These are phyloP conservation scores for Nothobranchius furzeri DNA, from an alignment of 2,113 vertebrate species.

Conservation along the genomic window DNA sequence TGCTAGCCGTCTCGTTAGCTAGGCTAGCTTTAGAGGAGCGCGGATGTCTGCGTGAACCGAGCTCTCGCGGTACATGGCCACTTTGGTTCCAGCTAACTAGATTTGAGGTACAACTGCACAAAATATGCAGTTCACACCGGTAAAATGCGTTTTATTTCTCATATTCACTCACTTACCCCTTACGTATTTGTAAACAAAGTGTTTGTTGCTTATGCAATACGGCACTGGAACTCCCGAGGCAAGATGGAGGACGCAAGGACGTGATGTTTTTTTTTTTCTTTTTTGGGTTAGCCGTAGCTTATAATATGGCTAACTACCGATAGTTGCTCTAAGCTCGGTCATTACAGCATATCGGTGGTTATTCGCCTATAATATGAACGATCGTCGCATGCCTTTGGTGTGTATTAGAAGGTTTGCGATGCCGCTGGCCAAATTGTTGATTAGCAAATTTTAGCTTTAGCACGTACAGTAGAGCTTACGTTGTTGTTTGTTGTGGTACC, in stretches of 20 bases:
- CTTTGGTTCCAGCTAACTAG: constrained; percentile 49
- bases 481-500: constrained; percentile 67
- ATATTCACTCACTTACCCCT: constrained; percentile 43
- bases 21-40: constrained; percentile 62
- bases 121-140: constrained; percentile 15
- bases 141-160: constrained; percentile 1
- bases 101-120: constrained; percentile 27
- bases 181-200: constrained; percentile 76
- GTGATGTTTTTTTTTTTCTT: constrained; percentile 74
- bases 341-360: background rate
- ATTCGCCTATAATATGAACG: background rate
- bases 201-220: constrained; percentile 78
- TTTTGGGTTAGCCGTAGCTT: constrained; percentile 63
- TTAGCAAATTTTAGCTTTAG: constrained; percentile 58
- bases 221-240: constrained; percentile 75
- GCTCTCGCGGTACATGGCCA: constrained; percentile 62
- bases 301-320: constrained; percentile 57
- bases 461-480: constrained; percentile 66
- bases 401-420: background rate
- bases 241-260: constrained; percentile 82
- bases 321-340: constrained; percentile 26
- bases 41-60: constrained; percentile 64
- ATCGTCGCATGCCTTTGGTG: background rate
- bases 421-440: background rate
- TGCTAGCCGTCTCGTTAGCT: constrained; percentile 66